Evolutionary conservation across 2,113 vertebrate species (phyloP), one percentile per base, ranked within the genome.

Genomic region (Marcusenius ussheri): DNA sequence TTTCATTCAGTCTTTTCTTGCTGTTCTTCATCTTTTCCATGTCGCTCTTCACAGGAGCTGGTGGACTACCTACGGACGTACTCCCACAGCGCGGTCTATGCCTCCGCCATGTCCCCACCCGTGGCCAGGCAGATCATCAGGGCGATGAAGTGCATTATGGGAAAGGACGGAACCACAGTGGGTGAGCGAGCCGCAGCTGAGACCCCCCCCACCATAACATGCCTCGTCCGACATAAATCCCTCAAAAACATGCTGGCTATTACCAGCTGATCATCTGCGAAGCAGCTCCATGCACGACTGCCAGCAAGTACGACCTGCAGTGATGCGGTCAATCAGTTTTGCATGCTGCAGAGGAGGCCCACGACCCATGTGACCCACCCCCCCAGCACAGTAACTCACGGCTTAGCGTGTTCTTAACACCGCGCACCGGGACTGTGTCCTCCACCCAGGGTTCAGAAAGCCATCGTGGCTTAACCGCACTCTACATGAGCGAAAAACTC

Each of bases 31-130:
- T n/a, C 31, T 62, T 53, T 10, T 4, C 15, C 19, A 1, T 89
- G 50, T 47, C 5, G 13, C 11, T 58, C 19, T 89, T 92, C 93
- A 85, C 94, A 98, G 98, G 97, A 95, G 42, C 94, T 98, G 89
- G 97, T 99, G 94, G 96, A 97, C 93, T 98, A 97, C 93, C 94
- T 99, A 92, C 96, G 97, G 80, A 92, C 91, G 89, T 94, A 97
- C 90, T 99, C 98, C 50, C 97, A 99, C 93, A 98, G 97, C 13
- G 95, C 96, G 31, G 94, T 95, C 17, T 99, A 99, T 3, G 96
- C 96, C 89, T 91, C 96, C 0, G 96, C 97, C 13, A 98, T 99
- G 97, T 97, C 97, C 89, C 96, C 97, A 0, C 94, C 97, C 0
- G 87, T 98, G 49, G 94, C 96, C 4, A 96, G 97, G 92, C 97